phyloP scores from a whole-genome alignment of 1,140 invertebrate genomes.

The Drosophila nigromelanica region DNA sequence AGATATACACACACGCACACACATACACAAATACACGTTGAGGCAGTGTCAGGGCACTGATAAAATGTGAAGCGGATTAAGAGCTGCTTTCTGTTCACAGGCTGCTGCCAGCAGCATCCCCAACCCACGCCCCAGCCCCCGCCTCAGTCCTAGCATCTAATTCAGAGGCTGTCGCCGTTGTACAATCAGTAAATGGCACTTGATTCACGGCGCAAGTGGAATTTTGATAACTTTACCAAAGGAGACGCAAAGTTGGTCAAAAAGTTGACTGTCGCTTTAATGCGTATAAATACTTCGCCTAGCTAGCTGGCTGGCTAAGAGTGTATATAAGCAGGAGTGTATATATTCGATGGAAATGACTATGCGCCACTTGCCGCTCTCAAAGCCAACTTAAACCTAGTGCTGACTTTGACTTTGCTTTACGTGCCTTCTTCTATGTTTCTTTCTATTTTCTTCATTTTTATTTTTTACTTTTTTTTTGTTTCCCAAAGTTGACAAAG shows the following conservation, averaged over 20 bases:
- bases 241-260: slow-evolving; percentile 71
- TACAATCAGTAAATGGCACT: slow-evolving; percentile 82
- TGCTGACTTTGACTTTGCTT: slow-evolving; percentile 71
- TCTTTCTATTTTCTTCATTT: slow-evolving; percentile 17
- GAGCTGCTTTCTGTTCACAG: slow-evolving; percentile 50
- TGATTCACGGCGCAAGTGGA: slow-evolving; percentile 82
- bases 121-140: background rate
- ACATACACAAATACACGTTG: slow-evolving; percentile 42
- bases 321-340: slow-evolving; percentile 43
- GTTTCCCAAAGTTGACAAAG: slow-evolving; percentile 67
- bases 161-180: slow-evolving; percentile 39
- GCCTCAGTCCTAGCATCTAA: background rate
- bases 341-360: slow-evolving; percentile 54
- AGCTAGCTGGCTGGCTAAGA: slow-evolving; percentile 22
- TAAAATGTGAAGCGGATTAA: slow-evolving; percentile 82
- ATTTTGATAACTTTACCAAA: slow-evolving; percentile 78
- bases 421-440: slow-evolving; percentile 51
- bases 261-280: slow-evolving; percentile 76
- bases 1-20: slow-evolving; percentile 27
- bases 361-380: slow-evolving; percentile 25
- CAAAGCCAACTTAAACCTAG: slow-evolving; percentile 77
- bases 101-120: background rate
- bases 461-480: slow-evolving; percentile 31
- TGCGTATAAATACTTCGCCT: slow-evolving; percentile 76
- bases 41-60: slow-evolving; percentile 77